Evolutionary conservation across 2,888 invertebrate genomes (phyloP), one percentile per base, ranked within the genome.

Genomic region (Erpobdella octoculata): DNA sequence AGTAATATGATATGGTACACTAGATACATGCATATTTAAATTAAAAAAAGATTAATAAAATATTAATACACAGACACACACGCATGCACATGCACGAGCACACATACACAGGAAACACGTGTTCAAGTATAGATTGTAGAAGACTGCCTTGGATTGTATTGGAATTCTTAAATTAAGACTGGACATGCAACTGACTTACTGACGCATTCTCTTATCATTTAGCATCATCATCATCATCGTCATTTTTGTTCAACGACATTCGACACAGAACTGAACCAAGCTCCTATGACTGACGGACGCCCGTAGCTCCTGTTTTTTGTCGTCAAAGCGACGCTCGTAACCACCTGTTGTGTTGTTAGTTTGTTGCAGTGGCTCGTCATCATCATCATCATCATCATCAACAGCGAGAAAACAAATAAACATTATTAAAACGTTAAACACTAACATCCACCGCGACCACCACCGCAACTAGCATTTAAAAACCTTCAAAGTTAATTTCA

Each of bases 31-130:
- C 18, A 41, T 18, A 18, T 12, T 41, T 12, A 41, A 18, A 18
- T 41, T 18, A 41, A 41, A 48, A 21, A n/a, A 53, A 28, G 53
- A 53, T n/a, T n/a, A n/a, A n/a, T n/a, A n/a, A n/a, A n/a, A n/a
- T n/a, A n/a, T n/a, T n/a, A n/a, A n/a, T n/a, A 41, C 46, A 41
- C 46, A 41, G 12, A 41, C 46, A 12, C n/a, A n/a, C 46, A n/a
- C 46, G n/a, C 46, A 41, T n/a, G 33, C 62, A 62, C 62, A 62
- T 35, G n/a, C 62, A 35, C 31, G n/a, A 62, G 35, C 28, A n/a
- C 62, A 62, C 62, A 35, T 2, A 31, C 28, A 35, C 28, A n/a
- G n/a, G 31, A 33, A 4, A 2, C n/a, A 62, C 21, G 41, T 12
- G 53, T 53, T 53, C 53, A 53, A 53, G 53, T 53, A 53, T 53